Evolutionary conservation across 2,113 vertebrate species (phyloP).

Genomic region (Pipra filicauda): DNA sequence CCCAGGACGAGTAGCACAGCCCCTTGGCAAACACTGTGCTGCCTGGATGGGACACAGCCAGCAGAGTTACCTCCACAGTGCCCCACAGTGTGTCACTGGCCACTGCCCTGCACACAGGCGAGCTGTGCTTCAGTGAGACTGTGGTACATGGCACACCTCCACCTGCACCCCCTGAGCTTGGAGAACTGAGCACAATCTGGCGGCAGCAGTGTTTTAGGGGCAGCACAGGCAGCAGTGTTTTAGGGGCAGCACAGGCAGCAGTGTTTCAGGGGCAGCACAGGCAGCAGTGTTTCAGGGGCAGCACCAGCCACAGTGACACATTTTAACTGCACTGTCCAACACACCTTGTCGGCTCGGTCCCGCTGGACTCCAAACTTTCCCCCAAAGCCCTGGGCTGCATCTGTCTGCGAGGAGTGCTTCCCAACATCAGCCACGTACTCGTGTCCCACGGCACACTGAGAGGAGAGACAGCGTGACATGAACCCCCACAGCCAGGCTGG

Average conservation of each 20-base stretch:
- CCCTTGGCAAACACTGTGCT: not conserved
- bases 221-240: too few species aligned
- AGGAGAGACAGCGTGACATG: not conserved
- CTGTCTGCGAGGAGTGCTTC: constrained; percentile 93
- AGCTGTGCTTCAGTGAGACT: not conserved
- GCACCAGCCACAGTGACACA: rapidly evolving
- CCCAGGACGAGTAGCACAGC: not conserved
- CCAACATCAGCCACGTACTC: constrained; percentile 83
- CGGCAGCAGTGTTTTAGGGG: not conserved
- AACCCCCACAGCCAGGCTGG: not conserved
- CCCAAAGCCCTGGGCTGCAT: constrained; percentile 89
- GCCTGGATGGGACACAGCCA: not conserved
- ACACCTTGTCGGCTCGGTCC: constrained; percentile 90
- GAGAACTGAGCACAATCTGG: not conserved
- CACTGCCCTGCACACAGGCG: not conserved
- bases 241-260: too few species aligned
- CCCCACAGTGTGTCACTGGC: not conserved
- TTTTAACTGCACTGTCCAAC: not conserved
- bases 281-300: not conserved
- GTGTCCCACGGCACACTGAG: constrained; percentile 88
- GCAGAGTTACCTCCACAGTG: not conserved
- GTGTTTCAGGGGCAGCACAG: too few species aligned
- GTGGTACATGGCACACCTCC: rapidly evolving
- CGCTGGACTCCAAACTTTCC: constrained; percentile 92
- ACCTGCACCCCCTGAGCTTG: not conserved